These are phyloP conservation scores for Pempheris klunzingeri DNA, from an alignment of 2,797 vertebrate species.

Conservation along the genomic window DNA sequence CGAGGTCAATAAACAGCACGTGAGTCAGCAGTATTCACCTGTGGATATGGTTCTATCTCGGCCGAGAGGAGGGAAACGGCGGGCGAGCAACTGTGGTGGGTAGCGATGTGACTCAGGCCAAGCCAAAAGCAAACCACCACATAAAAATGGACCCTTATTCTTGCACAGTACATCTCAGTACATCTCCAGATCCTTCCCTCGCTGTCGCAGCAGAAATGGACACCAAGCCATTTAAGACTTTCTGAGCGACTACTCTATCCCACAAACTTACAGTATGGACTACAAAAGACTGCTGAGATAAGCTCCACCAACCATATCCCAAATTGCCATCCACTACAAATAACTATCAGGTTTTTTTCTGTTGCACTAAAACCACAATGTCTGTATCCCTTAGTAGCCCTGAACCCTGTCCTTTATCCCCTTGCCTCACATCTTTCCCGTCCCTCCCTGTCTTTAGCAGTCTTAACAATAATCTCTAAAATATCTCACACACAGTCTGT, in stretches of 20 bases:
- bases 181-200: conserved; percentile 37
- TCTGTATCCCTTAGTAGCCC: conserved; percentile 66
- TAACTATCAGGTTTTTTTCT: conserved; percentile 75
- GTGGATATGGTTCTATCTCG: conserved; percentile 37
- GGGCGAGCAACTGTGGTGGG: conserved; percentile 15
- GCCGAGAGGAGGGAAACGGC: conserved; percentile 17
- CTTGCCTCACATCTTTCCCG: conserved; percentile 4
- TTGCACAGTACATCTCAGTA: neutral
- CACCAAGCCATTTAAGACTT: conserved; percentile 33
- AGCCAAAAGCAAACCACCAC: conserved; percentile 23
- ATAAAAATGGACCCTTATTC: conserved; percentile 4
- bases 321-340: conserved; percentile 59
- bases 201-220: conserved; percentile 31
- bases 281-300: conserved; percentile 55
- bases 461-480: conserved; percentile 45
- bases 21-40: conserved; percentile 50
- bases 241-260: conserved; percentile 37
- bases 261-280: conserved; percentile 42
- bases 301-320: conserved; percentile 60
- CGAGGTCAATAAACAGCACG: conserved; percentile 32
- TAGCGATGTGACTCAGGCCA: conserved; percentile 45
- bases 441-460: conserved; percentile 44
- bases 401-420: conserved; percentile 4
- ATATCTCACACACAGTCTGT: conserved; percentile 8
- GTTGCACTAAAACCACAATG: conserved; percentile 82